Conservation (phyloP, 2,113 vertebrate genomes). For the Sceloporus undulatus region DNA sequence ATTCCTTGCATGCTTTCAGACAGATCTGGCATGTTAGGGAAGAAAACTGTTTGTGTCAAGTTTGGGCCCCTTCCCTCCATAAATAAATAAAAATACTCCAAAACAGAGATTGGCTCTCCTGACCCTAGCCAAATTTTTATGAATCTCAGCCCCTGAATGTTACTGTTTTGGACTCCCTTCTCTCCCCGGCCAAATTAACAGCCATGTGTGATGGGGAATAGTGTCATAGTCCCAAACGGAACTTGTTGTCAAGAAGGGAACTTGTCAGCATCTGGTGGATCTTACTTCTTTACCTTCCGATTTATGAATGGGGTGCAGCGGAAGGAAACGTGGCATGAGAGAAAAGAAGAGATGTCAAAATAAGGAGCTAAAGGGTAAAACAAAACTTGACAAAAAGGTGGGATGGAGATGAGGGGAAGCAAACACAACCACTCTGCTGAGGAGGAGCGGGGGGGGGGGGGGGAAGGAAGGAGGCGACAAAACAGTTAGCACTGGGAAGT, state of each 20-base stretch:
- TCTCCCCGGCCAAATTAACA: no score
- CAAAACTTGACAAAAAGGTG: background rate
- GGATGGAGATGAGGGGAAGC: background rate
- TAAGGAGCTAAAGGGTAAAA: slow-evolving; percentile 1
- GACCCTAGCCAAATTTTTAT: background rate
- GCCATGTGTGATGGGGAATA: no score
- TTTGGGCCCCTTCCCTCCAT: background rate
- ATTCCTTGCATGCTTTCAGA: background rate
- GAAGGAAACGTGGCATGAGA: slow-evolving; percentile 2
- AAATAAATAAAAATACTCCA: no score
- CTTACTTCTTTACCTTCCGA: background rate
- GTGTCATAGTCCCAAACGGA: no score
- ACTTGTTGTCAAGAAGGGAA: background rate
- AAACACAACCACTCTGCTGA: background rate
- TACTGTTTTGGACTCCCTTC: no score
- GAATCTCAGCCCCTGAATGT: no score
- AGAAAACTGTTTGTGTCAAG: background rate
- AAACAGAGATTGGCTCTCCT: background rate
- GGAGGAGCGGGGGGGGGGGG: background rate
- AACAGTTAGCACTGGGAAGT: background rate
- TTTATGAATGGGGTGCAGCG: background rate
- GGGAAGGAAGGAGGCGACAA: background rate
- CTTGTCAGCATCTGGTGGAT: background rate
- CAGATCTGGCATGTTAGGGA: background rate
- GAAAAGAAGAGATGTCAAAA: background rate